phyloP scores from a whole-genome alignment of 2,888 invertebrate species.

The Netelia virgata region DNA sequence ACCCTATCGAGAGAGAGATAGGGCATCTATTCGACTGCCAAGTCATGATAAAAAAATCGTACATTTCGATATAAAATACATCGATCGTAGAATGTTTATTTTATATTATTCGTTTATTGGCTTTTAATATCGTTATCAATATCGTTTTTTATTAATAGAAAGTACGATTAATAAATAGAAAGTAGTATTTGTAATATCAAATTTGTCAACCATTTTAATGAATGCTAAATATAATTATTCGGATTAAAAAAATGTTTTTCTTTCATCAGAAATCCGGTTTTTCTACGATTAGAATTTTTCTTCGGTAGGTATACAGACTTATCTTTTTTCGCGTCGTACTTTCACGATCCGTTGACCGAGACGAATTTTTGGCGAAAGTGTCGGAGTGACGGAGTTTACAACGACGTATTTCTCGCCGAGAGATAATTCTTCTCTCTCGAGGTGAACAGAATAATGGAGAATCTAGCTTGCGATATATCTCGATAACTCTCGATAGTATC shows the following conservation, averaged over 20 bases:
- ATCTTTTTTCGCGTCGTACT: not conserved
- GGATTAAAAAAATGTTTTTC: no score
- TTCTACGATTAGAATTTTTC: no score
- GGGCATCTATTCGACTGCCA: slow-evolving; percentile 18
- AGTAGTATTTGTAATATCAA: no score
- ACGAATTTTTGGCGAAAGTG: not conserved
- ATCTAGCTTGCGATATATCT: slow-evolving; percentile 29
- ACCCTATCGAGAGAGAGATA: slow-evolving; percentile 18
- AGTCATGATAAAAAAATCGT: not conserved
- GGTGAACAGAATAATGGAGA: slow-evolving; percentile 37
- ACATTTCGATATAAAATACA: not conserved
- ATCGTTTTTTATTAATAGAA: no score
- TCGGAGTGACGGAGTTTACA: slow-evolving; percentile 13
- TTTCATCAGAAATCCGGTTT: no score
- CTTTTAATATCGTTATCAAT: not conserved
- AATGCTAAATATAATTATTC: no score
- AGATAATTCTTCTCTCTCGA: slow-evolving; percentile 16
- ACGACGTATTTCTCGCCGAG: slow-evolving; percentile 18
- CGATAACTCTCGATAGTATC: slow-evolving; percentile 46
- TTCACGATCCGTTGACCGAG: not conserved
- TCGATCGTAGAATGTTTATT: no score
- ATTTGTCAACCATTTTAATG: no score
- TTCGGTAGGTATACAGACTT: no score
- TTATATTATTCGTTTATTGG: no score
- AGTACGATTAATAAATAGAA: no score